Base-by-base conservation (phyloP, 30 jellyfish, hydroid and myxozoan genomes). In the Aurelia aurita region DNA sequence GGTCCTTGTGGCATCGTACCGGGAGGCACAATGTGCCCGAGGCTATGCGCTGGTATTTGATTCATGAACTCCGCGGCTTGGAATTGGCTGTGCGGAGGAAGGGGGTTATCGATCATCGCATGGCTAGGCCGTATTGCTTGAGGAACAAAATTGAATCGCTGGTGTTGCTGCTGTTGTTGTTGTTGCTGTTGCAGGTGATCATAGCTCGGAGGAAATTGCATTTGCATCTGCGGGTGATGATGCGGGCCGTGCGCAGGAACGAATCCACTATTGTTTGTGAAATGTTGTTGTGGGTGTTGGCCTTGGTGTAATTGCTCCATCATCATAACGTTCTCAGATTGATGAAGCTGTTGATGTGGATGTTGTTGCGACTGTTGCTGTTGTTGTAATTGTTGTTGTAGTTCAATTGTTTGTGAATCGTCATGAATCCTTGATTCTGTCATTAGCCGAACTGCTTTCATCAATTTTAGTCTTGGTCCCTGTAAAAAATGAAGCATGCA, bases 391-490 rank as follows among this genome's bases (percentile, higher is more conserved):
- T 86, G 95, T 53, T 74, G 89, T 35, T 60, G 88, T 3, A 16
- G 35, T 25, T 77, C 88, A 25, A 61, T 29, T 43, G 59, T 77
- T 25, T 77, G 88, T 35, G 72, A 43, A 18, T 69, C 87, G 18
- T 83, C 83, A 25, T 58, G 80, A 25, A 71, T 9, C 28, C 84
- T 55, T 47, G 91, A 82, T 21, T 71, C 87, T 18, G 76, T 84
- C 71, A 89, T 82, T 55, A 95, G 73, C 35, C 90, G 78, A 14
- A 95, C 83, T 2, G 99, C 99, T 58, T 85, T 95, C 92, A 95
- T 80, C 21, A 95, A 84, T 69, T 95, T 95, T 68, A 95, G 77
- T 61, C 99, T 89, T 8, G 99, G 98, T 20, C 99, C 99, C 99
- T 95, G 85, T 2, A 53, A 46, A 35, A n/a, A 25, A 55, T 11